phyloP scores from a whole-genome alignment of 2,113 vertebrate genomes.

The Labeo rohita region DNA sequence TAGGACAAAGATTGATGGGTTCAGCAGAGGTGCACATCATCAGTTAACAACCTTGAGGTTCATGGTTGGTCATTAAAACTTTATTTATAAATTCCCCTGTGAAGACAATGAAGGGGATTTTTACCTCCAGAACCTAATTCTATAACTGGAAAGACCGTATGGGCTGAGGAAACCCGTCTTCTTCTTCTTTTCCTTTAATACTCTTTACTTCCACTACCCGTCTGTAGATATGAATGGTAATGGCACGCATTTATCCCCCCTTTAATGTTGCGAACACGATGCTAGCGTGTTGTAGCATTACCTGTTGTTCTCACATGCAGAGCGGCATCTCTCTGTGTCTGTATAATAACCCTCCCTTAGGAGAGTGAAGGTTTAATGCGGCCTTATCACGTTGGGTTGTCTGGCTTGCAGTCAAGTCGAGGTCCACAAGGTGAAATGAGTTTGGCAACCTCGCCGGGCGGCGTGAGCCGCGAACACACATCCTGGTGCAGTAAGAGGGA shows the following conservation, averaged over 20 bases:
- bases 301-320: conserved; percentile 78
- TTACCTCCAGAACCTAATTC: neutral
- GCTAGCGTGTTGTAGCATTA: conserved; percentile 70
- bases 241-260: neutral
- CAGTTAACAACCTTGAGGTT: neutral
- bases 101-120: neutral
- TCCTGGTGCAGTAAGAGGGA: conserved; percentile 75
- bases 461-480: conserved; percentile 75
- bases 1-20: neutral
- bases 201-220: neutral
- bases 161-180: neutral
- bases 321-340: conserved; percentile 71
- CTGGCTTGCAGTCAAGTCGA: conserved; percentile 77
- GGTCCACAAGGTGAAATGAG: conserved; percentile 83
- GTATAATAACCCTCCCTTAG: conserved; percentile 78
- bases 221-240: conserved; percentile 3
- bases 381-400: conserved; percentile 78
- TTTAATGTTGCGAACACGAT: conserved; percentile 11
- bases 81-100: neutral
- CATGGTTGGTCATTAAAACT: neutral
- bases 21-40: neutral
- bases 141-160: neutral
- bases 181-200: neutral
- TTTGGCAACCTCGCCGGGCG: conserved; percentile 79
- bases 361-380: conserved; percentile 75